phyloP scores from a whole-genome alignment of 2,113 vertebrate genomes.

The Halichoeres trimaculatus region DNA sequence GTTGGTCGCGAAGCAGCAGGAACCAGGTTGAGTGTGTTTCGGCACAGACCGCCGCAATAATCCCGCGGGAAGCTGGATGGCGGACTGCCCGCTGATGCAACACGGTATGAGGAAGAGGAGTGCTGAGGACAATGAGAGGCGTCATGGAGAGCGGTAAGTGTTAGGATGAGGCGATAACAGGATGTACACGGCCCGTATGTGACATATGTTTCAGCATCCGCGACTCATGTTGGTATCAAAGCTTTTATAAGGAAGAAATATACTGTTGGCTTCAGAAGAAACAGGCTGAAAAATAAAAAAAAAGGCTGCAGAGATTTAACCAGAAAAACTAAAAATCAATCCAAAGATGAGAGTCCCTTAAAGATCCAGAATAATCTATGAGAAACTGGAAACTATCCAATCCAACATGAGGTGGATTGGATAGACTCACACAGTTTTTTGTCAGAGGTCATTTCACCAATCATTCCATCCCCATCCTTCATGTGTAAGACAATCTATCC shows the following conservation, averaged over 20 bases:
- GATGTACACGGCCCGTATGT: background rate
- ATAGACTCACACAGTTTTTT: no score
- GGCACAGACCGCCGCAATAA: slow-evolving; percentile 51
- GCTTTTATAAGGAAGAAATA: background rate
- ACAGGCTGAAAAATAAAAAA: background rate
- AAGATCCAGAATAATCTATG: no score
- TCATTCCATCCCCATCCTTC: no score
- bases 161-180: background rate
- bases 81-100: slow-evolving; percentile 42
- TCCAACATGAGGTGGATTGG: no score
- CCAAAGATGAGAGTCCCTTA: no score
- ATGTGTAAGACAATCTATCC: no score
- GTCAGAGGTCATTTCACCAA: no score
- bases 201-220: background rate
- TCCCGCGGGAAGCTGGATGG: slow-evolving; percentile 32
- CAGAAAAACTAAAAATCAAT: no score
- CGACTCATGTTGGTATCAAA: background rate
- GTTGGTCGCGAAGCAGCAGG: slow-evolving; percentile 57
- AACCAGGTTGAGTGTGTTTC: slow-evolving; percentile 65
- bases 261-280: background rate
- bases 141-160: background rate
- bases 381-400: no score
- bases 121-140: slow-evolving; percentile 17
- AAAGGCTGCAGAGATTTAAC: no score
- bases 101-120: slow-evolving; percentile 28